Evolutionary conservation across 2,888 invertebrate genomes (phyloP).

Genomic region (Drosophila mimica): DNA sequence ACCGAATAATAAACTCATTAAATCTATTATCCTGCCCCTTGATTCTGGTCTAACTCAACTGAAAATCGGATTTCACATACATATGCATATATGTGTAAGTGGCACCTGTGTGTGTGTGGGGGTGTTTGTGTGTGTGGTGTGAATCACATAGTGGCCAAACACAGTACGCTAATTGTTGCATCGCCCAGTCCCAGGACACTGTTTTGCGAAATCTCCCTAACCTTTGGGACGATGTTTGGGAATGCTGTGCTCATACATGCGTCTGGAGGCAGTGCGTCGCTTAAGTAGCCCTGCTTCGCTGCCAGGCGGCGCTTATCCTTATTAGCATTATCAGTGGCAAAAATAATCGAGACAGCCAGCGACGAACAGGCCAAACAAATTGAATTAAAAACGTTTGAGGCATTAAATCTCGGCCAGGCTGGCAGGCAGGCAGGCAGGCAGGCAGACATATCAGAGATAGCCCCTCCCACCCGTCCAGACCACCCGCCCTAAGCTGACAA

Average conservation of each 20-base stretch:
- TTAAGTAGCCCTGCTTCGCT: conserved; percentile 46
- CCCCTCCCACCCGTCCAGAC: conserved; percentile 6
- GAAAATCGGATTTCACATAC: conserved; percentile 73
- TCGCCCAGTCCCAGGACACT: not conserved
- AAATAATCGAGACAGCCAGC: conserved; percentile 71
- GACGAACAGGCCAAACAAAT: conserved; percentile 64
- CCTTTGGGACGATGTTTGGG: not conserved
- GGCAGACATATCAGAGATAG: not conserved
- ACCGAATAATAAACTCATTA: conserved; percentile 80
- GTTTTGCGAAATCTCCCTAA: not conserved
- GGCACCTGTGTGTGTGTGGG: conserved; percentile 10
- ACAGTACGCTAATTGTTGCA: conserved; percentile 52
- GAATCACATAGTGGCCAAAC: not conserved
- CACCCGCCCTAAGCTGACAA: conserved; percentile 68
- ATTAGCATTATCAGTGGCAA: conserved; percentile 78
- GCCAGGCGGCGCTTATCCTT: conserved; percentile 73
- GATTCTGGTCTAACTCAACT: conserved; percentile 77
- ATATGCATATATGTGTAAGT: conserved; percentile 18
- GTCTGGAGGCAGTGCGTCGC: conserved; percentile 37
- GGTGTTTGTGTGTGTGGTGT: conserved; percentile 7
- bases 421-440: not conserved
- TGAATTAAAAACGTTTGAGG: conserved; percentile 78
- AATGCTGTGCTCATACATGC: not conserved
- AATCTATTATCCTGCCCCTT: conserved; percentile 82
- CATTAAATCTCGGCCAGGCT: conserved; percentile 70